These are phyloP conservation scores for Blastomussa wellsi DNA, from an alignment of 92 coral and sea anemone species.

Conservation along the genomic window DNA sequence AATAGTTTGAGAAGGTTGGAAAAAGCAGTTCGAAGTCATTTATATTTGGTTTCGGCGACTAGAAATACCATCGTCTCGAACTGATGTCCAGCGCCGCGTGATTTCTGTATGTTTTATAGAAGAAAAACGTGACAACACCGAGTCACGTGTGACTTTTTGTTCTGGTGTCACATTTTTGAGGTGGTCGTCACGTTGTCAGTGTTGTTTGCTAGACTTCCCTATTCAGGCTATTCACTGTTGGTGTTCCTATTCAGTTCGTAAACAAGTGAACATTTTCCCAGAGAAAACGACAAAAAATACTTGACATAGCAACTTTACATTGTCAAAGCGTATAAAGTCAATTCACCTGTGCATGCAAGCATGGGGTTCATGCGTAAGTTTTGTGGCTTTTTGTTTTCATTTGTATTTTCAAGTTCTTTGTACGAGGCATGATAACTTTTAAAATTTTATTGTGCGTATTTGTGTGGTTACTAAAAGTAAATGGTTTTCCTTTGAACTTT, in stretches of 20 bases:
- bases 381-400: background rate
- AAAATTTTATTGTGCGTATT: background rate
- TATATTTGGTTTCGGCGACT: no score
- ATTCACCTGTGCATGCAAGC: no score
- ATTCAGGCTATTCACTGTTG: no score
- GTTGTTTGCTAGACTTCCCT: constrained; percentile 7
- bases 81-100: no score
- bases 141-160: background rate
- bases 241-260: background rate
- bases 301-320: background rate
- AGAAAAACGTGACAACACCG: background rate
- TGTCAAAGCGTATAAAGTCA: background rate
- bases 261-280: background rate
- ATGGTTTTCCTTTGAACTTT: background rate
- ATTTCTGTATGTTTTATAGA: no score
- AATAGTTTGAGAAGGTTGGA: background rate
- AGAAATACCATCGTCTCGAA: no score
- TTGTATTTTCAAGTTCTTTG: background rate
- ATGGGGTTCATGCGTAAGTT: constrained; percentile 6
- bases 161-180: constrained; percentile 1
- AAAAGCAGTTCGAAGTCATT: background rate
- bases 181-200: background rate
- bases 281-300: background rate
- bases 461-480: background rate
- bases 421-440: background rate